phyloP scores from a whole-genome alignment of 2,113 vertebrate species.

The Atrichornis clamosus region DNA sequence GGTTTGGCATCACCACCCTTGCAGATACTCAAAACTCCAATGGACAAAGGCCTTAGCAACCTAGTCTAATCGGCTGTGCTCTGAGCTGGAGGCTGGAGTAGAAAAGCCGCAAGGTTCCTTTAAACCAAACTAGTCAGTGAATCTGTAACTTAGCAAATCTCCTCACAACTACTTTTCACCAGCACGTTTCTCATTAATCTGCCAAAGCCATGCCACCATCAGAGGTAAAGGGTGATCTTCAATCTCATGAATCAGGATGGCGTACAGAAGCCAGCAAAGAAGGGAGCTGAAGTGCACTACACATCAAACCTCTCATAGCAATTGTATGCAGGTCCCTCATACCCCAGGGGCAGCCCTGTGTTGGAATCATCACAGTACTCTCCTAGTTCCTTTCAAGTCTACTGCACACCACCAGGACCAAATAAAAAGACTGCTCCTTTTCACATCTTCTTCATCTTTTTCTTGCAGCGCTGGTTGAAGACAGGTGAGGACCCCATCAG shows the following conservation, averaged over 20 bases:
- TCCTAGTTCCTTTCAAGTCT: neutral
- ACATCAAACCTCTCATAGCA: neutral
- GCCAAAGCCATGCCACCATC: neutral
- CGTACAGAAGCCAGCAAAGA: neutral
- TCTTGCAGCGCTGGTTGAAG: constrained; percentile 93
- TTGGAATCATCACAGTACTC: neutral
- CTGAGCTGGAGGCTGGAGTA: neutral
- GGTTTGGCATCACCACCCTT: neutral
- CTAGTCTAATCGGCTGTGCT: neutral
- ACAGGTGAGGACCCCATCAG: constrained; percentile 91
- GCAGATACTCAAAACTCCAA: neutral
- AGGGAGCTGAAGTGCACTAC: neutral
- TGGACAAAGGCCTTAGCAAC: neutral
- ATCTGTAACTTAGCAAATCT: neutral
- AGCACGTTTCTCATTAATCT: neutral
- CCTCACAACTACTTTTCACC: neutral
- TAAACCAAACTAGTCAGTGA: neutral
- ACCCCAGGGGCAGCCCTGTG: neutral
- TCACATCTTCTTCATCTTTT: constrained; percentile 92
- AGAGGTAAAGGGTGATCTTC: neutral
- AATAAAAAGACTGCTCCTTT: neutral
- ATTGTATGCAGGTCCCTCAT: neutral
- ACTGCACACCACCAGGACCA: neutral
- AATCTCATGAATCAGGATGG: neutral
- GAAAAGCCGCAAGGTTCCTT: neutral